phyloP scores from a whole-genome alignment of 2,797 vertebrate species.

The Argyrosomus regius region DNA sequence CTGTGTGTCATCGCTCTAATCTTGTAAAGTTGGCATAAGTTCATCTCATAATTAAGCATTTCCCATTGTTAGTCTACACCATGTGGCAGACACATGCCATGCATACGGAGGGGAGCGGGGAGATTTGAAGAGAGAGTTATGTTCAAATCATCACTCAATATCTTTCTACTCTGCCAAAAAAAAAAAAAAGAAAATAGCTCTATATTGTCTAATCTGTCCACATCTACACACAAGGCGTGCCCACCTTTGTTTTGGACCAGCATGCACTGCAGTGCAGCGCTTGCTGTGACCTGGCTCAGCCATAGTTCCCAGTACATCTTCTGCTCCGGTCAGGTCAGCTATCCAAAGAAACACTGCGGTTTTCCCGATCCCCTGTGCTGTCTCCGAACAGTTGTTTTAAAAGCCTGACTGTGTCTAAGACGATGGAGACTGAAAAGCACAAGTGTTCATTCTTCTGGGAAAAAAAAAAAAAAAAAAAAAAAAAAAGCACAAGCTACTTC shows the following conservation, averaged over 20 bases:
- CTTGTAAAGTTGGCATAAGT: constrained; percentile 9
- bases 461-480: constrained; percentile 8
- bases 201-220: background rate
- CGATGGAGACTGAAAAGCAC: constrained; percentile 20
- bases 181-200: background rate
- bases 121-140: background rate
- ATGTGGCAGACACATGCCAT: constrained; percentile 34
- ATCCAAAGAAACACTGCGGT: constrained; percentile 36
- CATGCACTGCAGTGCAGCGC: constrained; percentile 81
- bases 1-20: constrained; percentile 7
- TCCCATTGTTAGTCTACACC: constrained; percentile 11
- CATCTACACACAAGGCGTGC: constrained; percentile 43
- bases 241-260: constrained; percentile 87
- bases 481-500: background rate
- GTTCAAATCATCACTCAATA: background rate
- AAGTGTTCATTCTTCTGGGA: constrained; percentile 34
- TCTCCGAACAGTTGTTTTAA: constrained; percentile 11
- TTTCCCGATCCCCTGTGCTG: constrained; percentile 3
- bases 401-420: constrained; percentile 13
- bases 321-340: constrained; percentile 21
- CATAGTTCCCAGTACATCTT: constrained; percentile 89
- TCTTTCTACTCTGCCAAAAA: background rate
- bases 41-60: constrained; percentile 3
- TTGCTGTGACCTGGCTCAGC: constrained; percentile 85
- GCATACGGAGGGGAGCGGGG: background rate